These are phyloP conservation scores for Archaeoteleia sp. DNA, from an alignment of 2,888 invertebrate genomes.

Conservation along the genomic window DNA sequence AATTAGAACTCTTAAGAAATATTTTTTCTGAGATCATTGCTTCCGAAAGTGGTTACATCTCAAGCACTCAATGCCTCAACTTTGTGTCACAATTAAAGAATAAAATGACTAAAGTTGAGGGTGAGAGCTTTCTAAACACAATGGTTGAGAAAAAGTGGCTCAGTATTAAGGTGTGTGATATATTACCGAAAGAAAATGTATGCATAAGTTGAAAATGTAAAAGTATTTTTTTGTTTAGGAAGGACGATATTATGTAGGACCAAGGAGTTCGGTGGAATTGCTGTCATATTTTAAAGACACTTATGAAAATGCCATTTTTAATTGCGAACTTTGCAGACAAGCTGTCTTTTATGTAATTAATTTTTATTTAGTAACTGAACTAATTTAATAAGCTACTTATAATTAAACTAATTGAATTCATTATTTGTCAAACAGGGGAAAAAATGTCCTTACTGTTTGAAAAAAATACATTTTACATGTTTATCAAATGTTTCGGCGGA, in stretches of 20 bases:
- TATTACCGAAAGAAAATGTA: neutral
- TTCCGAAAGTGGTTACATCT: conserved; percentile 54
- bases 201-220: conserved; percentile 5
- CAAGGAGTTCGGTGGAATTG: conserved; percentile 67
- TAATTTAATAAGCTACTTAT: neutral
- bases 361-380: conserved; percentile 1
- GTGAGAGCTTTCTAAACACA: conserved; percentile 60
- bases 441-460: conserved; percentile 56
- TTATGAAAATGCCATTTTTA: conserved; percentile 58
- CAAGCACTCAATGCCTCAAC: conserved; percentile 64
- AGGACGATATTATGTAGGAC: conserved; percentile 67
- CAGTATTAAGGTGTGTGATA: conserved; percentile 55
- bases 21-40: conserved; percentile 64
- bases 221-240: conserved; percentile 54
- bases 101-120: conserved; percentile 57
- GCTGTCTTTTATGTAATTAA: conserved; percentile 65
- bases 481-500: too few species aligned
- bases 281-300: conserved; percentile 67
- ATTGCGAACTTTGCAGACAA: conserved; percentile 66
- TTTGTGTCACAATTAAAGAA: conserved; percentile 54
- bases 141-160: conserved; percentile 62
- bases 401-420: too few species aligned
- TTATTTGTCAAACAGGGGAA: conserved; percentile 54
- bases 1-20: conserved; percentile 60
- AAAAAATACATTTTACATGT: conserved; percentile 49